phyloP scores from a whole-genome alignment of 2,113 vertebrate genomes.

The Triplophysa dalaica region DNA sequence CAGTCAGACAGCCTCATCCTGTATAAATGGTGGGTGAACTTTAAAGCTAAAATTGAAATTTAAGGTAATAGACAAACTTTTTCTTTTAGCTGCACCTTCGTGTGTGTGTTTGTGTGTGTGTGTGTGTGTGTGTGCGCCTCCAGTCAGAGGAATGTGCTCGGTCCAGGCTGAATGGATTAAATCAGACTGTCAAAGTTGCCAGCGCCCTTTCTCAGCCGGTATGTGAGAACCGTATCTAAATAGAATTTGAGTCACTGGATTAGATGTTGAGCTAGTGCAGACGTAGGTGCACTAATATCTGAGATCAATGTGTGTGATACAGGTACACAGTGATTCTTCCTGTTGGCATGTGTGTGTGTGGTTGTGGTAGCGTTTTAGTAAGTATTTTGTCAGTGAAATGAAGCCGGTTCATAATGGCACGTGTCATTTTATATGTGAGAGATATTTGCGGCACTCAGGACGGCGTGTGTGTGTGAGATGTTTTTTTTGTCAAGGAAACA shows the following conservation, averaged over 20 bases:
- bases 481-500: not conserved
- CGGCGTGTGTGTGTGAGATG: not conserved
- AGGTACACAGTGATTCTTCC: not conserved
- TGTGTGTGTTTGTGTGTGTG: not conserved
- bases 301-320: not conserved
- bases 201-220: constrained; percentile 13
- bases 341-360: constrained; percentile 11
- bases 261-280: constrained; percentile 18
- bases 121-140: not conserved
- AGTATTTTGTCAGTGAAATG: constrained; percentile 54
- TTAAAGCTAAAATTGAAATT: too few relatives aligned
- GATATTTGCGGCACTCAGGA: constrained; percentile 3
- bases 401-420: not conserved
- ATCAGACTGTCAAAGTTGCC: not conserved
- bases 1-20: too few relatives aligned
- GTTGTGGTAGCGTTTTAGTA: not conserved
- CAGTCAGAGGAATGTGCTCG: constrained; percentile 22
- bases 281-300: not conserved
- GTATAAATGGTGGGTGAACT: too few relatives aligned
- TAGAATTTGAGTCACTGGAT: constrained; percentile 33
- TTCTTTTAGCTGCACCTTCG: not conserved
- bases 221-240: not conserved
- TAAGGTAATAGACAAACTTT: too few relatives aligned
- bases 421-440: not conserved
- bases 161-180: constrained; percentile 45